These are phyloP conservation scores for Agonopterix alstromeriana DNA, from an alignment of 2,888 invertebrate genomes.

Conservation along the genomic window DNA sequence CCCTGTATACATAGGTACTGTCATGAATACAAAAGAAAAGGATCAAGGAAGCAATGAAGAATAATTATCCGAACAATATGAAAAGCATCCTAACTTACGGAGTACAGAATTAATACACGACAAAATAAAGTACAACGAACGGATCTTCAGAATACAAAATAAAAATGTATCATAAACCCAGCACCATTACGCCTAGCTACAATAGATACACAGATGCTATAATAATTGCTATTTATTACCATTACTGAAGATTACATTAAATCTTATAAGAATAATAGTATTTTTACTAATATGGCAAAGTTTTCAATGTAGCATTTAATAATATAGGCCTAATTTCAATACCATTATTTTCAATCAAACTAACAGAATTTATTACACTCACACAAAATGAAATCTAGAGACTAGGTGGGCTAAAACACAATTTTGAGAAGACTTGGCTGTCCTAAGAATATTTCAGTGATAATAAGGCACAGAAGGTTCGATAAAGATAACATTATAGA, in stretches of 20 bases:
- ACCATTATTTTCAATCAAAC: constrained; percentile 46
- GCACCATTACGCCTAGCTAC: constrained; percentile 71
- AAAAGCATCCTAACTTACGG: constrained; percentile 49
- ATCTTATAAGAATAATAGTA: constrained; percentile 71
- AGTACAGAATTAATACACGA: constrained; percentile 55
- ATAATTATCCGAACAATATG: constrained; percentile 68
- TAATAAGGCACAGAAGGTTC: constrained; percentile 6
- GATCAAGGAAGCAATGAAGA: constrained; percentile 24
- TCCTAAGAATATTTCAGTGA: constrained; percentile 7
- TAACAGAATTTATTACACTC: constrained; percentile 52
- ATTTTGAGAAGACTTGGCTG: constrained; percentile 39
- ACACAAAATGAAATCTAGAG: constrained; percentile 51
- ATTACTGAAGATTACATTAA: constrained; percentile 60
- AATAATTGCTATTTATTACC: constrained; percentile 41
- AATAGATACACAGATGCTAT: constrained; percentile 66
- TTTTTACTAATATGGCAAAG: constrained; percentile 76
- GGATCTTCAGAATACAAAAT: constrained; percentile 66
- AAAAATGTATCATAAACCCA: constrained; percentile 67
- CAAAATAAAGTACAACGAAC: constrained; percentile 60
- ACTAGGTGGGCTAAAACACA: constrained; percentile 71
- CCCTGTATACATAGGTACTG: neutral
- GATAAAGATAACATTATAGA: constrained; percentile 15
- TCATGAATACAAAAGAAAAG: neutral
- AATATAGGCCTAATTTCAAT: constrained; percentile 59
- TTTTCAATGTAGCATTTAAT: constrained; percentile 74